Conservation (phyloP, 2,797 vertebrate genomes). For the Cryptoblepharus egeriae region DNA sequence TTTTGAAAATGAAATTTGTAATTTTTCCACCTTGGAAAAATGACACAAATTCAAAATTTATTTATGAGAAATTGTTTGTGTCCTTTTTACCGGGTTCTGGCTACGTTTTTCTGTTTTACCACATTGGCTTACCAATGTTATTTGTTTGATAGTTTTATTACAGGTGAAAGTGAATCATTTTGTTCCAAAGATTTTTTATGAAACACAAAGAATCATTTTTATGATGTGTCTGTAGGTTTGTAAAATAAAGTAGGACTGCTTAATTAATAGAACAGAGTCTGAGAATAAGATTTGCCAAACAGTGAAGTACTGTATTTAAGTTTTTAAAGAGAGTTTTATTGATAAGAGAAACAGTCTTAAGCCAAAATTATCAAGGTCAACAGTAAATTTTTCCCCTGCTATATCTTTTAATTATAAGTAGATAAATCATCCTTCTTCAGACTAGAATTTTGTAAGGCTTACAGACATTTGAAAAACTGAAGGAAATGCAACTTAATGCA, state of each 20-base stretch:
- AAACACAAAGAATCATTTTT: background rate
- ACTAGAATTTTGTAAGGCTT: constrained; percentile 73
- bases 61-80: constrained; percentile 38
- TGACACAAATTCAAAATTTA: constrained; percentile 43
- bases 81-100: constrained; percentile 15
- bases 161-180: constrained; percentile 24
- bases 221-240: background rate
- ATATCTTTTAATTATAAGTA: constrained; percentile 16
- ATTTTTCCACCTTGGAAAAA: constrained; percentile 35
- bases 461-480: constrained; percentile 75
- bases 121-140: background rate
- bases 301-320: background rate
- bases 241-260: background rate
- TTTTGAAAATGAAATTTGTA: constrained; percentile 23
- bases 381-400: background rate
- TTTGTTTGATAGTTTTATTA: constrained; percentile 29
- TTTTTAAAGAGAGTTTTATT: background rate
- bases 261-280: constrained; percentile 13
- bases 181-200: constrained; percentile 39
- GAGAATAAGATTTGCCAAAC: background rate
- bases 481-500: constrained; percentile 79
- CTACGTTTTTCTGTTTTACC: background rate
- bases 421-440: constrained; percentile 56
- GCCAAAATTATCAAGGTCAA: background rate
- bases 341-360: background rate